Percentiles rank a stretch among this genome's conserved stretches.
Conservation (phyloP, 2,888 invertebrate species). For the Piscicola geometra region DNA sequence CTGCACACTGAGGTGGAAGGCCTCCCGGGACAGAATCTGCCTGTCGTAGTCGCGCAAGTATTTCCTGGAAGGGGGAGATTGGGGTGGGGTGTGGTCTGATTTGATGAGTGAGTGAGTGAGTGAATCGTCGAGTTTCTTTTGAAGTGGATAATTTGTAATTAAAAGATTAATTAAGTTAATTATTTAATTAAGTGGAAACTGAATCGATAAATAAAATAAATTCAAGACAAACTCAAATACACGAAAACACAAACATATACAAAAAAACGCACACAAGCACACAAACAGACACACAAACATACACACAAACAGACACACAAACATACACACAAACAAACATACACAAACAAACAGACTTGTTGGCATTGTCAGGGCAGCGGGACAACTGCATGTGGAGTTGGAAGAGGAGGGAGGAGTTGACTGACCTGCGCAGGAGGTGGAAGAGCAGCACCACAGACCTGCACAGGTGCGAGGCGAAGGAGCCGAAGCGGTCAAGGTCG, state of each 20-base stretch:
- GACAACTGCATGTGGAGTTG: conserved; percentile 74
- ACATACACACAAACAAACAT: neutral
- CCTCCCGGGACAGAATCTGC: conserved; percentile 73
- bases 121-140: too few relatives aligned
- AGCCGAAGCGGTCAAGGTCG: conserved; percentile 86
- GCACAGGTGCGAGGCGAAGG: conserved; percentile 84
- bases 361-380: conserved; percentile 71
- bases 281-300: conserved; percentile 10
- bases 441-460: conserved; percentile 75
- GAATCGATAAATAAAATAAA: too few relatives aligned
- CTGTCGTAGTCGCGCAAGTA: conserved; percentile 81
- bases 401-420: conserved; percentile 73
- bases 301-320: neutral
- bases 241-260: neutral
- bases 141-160: too few relatives aligned
- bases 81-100: too few relatives aligned
- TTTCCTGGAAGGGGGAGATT: conserved; percentile 59
- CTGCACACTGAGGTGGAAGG: conserved; percentile 58
- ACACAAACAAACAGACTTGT: conserved; percentile 64
- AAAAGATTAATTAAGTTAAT: neutral
- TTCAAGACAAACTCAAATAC: neutral
- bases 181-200: too few relatives aligned
- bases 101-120: too few relatives aligned
- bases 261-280: neutral
- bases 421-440: conserved; percentile 72